Percentiles rank a stretch among this genome's conserved stretches.
Evolutionary conservation across 2,797 vertebrate species (phyloP).

Genomic region (Helarctos malayanus): DNA sequence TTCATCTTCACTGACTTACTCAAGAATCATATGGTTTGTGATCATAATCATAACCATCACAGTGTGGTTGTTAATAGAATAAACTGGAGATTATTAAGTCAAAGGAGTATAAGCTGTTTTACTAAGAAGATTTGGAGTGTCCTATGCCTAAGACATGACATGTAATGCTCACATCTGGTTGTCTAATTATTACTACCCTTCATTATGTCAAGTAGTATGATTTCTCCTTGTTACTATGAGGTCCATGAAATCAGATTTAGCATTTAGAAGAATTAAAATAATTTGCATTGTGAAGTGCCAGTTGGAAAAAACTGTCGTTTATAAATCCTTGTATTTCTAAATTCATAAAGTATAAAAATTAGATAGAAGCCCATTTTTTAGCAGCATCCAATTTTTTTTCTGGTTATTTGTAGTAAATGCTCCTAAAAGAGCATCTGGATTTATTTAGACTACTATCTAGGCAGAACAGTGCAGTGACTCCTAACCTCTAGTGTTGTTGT

Average conservation of each 20-base stretch:
- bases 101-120: conserved; percentile 1
- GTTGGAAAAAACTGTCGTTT: not conserved
- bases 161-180: not conserved
- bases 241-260: not conserved
- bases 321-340: conserved; percentile 1
- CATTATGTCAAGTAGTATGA: not conserved
- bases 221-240: not conserved
- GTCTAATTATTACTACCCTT: not conserved
- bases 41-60: not conserved
- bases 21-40: conserved; percentile 36
- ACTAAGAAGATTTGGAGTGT: conserved; percentile 1
- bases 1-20: conserved; percentile 39
- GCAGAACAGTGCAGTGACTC: not conserved
- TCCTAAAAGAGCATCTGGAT: not conserved
- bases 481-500: not conserved
- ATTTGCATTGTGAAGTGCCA: not conserved
- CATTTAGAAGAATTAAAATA: not conserved
- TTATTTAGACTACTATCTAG: not conserved
- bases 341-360: conserved; percentile 15
- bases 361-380: not conserved
- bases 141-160: not conserved
- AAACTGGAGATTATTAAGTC: not conserved
- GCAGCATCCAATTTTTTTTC: not conserved
- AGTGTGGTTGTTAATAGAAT: conserved; percentile 1
- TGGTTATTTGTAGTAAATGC: not conserved